Percentiles rank a stretch among this genome's conserved stretches.
phyloP scores from a whole-genome alignment of 2,888 invertebrate genomes.

The Harpalus rubripes region DNA sequence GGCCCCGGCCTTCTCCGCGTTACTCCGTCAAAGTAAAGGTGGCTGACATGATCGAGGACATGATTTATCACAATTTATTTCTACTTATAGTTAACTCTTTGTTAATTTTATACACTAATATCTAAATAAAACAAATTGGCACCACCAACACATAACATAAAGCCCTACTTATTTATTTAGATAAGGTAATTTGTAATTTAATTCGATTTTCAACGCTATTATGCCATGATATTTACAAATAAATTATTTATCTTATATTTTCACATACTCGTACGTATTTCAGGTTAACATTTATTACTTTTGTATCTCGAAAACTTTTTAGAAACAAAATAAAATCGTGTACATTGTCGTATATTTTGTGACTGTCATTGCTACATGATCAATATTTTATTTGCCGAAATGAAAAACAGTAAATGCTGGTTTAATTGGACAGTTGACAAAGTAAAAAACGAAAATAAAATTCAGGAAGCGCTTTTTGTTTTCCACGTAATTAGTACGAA shows the following conservation, averaged over 20 bases:
- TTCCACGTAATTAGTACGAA: constrained; percentile 2
- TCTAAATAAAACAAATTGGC: too few relatives aligned
- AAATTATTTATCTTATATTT: background rate
- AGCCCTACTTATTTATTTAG: too few relatives aligned
- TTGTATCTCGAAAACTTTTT: background rate
- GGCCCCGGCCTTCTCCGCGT: too few relatives aligned
- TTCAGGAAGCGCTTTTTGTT: background rate
- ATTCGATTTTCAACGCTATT: background rate
- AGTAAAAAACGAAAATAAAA: constrained; percentile 18
- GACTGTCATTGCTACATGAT: constrained; percentile 24
- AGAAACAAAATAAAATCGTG: constrained; percentile 20
- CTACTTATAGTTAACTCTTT: too few relatives aligned
- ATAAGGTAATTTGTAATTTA: background rate
- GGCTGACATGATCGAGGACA: too few relatives aligned
- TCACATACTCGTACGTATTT: background rate
- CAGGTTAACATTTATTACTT: background rate
- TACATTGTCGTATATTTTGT: background rate
- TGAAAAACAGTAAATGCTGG: constrained; percentile 32
- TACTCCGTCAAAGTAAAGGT: too few relatives aligned
- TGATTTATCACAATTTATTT: too few relatives aligned
- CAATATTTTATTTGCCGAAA: constrained; percentile 44
- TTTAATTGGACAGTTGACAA: constrained; percentile 30
- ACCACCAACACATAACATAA: too few relatives aligned
- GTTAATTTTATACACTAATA: too few relatives aligned
- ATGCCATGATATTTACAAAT: background rate